Percentiles rank a stretch among this genome's conserved stretches.
These are phyloP conservation scores for Machaerirhynchus nigripectus DNA, from an alignment of 2,113 vertebrate genomes.

Conservation along the genomic window DNA sequence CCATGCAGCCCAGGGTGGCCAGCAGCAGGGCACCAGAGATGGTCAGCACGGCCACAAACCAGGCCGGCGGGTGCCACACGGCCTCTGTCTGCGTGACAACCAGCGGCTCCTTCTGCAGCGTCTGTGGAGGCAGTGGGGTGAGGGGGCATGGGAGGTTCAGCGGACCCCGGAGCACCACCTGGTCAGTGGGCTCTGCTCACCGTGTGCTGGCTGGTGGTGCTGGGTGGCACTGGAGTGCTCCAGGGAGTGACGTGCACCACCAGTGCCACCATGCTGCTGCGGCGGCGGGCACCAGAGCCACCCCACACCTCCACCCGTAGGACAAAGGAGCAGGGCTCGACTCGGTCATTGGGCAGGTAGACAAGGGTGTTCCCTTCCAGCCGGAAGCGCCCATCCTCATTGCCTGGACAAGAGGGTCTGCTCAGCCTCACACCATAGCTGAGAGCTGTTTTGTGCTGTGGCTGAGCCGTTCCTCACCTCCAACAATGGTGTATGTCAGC, in stretches of 20 bases:
- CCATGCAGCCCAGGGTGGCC: constrained; percentile 33
- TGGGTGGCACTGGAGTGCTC: constrained; percentile 19
- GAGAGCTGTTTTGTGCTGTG: neutral
- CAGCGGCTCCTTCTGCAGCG: neutral
- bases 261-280: constrained; percentile 63
- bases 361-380: constrained; percentile 43
- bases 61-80: constrained; percentile 68
- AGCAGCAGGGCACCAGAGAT: constrained; percentile 51
- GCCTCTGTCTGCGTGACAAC: neutral
- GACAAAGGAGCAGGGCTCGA: constrained; percentile 32
- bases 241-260: constrained; percentile 61
- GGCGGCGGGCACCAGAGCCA: neutral
- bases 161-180: fast-evolving
- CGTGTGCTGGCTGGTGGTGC: neutral
- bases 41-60: constrained; percentile 76
- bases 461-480: constrained; percentile 23
- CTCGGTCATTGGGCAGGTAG: neutral
- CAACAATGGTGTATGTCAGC: constrained; percentile 58
- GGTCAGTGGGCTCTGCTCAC: neutral
- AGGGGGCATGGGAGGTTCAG: fast-evolving
- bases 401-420: constrained; percentile 58
- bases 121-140: neutral
- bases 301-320: constrained; percentile 67
- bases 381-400: constrained; percentile 52
- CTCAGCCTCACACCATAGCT: fast-evolving